These are phyloP conservation scores for Protobothrops flavoviridis DNA, from an alignment of 2,113 vertebrate genomes.

Conservation along the genomic window DNA sequence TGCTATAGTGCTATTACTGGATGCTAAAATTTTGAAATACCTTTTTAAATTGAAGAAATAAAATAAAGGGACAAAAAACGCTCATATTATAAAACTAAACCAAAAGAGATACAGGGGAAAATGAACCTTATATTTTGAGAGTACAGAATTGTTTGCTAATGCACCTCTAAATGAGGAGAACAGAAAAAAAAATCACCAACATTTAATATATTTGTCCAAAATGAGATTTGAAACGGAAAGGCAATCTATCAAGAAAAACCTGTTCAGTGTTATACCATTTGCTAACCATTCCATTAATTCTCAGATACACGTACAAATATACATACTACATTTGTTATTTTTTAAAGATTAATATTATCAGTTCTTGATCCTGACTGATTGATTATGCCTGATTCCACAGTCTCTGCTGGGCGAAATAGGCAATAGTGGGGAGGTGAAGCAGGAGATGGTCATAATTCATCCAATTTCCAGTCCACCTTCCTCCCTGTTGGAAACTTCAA, in stretches of 20 bases:
- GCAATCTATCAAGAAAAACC: neutral
- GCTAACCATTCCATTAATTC: neutral
- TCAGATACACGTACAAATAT: neutral
- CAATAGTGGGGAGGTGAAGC: neutral
- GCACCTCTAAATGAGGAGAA: neutral
- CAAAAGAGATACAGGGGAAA: neutral
- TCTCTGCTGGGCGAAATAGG: neutral
- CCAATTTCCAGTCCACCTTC: neutral
- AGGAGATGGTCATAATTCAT: neutral
- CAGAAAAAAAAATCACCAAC: neutral
- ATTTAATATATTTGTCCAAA: neutral
- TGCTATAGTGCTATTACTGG: neutral
- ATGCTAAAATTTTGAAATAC: neutral
- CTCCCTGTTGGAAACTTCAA: neutral
- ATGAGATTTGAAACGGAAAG: neutral
- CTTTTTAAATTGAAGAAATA: neutral
- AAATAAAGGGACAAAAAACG: neutral
- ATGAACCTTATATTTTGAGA: neutral
- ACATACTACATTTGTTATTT: neutral
- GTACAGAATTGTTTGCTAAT: neutral
- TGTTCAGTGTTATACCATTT: neutral
- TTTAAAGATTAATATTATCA: neutral
- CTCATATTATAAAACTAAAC: neutral
- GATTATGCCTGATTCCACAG: neutral
- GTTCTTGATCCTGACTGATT: neutral